Base-by-base conservation (phyloP, 2,888 invertebrate genomes). In the Teleiodes luculella region DNA sequence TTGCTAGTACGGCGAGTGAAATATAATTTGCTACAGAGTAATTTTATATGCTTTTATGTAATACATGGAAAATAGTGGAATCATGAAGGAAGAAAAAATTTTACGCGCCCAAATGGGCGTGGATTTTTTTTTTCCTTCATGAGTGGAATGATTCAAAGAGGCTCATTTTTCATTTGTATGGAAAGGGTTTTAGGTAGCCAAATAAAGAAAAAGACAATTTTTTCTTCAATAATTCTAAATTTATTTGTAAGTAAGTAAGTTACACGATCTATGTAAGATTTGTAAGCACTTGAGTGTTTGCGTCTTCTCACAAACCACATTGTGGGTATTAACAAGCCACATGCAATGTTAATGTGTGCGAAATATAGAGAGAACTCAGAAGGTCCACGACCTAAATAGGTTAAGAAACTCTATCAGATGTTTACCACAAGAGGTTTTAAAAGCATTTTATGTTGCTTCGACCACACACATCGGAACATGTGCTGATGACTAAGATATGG, bases 381-480 rank as follows among this genome's bases (percentile, higher is more conserved):
- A 43, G 43, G 43, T 43, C 43, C 20, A 28, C 13, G 43, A 28
- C 43, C 43, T 43, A 43, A n/a, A 24, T 39, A 14, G 20, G 28
- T 43, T 20, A 43, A 43, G 43, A 43, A 43, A 41, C 39, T 41
- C 39, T 8, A 24, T 43, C 43, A 43, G 43, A 43, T 43, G 28
- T 43, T 20, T 7, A 28, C 43, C 43, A 43, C 43, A 28, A 43
- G 43, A 13, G 43, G 43, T 13, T 43, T 43, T 28, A 43, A 28
- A 43, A 24, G 28, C 43, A 2, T 43, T 43, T 28, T 43, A 41
- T 43, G 43, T 28, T 43, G 6, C 28, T 6, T n/a, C 24, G 43
- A 14, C 43, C 43, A 43, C 43, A 43, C 43, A 20, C 43, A 43
- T 20, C 2, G 3, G 13, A 43, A 13, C 43, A 43, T 43, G 43